phyloP scores from a whole-genome alignment of 1,140 invertebrate genomes.

The Brachionus angularis region DNA sequence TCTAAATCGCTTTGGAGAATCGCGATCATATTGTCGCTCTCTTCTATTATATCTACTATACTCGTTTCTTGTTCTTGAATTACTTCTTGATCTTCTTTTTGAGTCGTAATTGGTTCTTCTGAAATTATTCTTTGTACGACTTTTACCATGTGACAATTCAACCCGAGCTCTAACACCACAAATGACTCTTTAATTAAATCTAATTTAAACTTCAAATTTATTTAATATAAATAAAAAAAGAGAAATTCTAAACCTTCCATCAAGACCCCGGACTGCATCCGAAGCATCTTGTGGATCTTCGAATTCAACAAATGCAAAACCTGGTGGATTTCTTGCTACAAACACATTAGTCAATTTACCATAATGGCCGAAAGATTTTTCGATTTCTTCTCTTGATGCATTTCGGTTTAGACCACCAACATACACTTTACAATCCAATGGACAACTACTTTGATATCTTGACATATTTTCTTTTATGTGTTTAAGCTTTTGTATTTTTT shows the following conservation, averaged over 20 bases:
- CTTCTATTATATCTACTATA: no score
- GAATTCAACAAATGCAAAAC: conserved; percentile 93
- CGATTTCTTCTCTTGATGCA: conserved; percentile 57
- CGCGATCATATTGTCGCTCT: no score
- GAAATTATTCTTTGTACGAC: not conserved
- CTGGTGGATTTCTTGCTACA: conserved; percentile 76
- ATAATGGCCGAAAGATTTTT: conserved; percentile 85
- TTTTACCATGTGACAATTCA: conserved; percentile 75
- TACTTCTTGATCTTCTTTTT: conserved; percentile 11
- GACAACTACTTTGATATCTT: conserved; percentile 3
- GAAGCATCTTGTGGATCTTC: conserved; percentile 89
- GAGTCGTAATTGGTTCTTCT: not conserved
- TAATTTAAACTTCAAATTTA: not conserved
- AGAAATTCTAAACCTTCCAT: conserved; percentile 65
- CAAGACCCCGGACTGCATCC: conserved; percentile 84
- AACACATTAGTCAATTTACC: conserved; percentile 86
- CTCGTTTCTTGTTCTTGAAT: no score
- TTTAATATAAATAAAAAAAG: conserved; percentile 37
- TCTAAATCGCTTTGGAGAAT: no score
- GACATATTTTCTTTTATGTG: no score
- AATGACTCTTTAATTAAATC: conserved; percentile 64
- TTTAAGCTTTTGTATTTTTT: no score
- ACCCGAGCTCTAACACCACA: conserved; percentile 83
- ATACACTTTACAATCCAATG: conserved; percentile 83
- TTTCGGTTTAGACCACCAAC: conserved; percentile 75